Conservation (phyloP, 1,140 invertebrate species). For the Hypsibius dujardini region DNA sequence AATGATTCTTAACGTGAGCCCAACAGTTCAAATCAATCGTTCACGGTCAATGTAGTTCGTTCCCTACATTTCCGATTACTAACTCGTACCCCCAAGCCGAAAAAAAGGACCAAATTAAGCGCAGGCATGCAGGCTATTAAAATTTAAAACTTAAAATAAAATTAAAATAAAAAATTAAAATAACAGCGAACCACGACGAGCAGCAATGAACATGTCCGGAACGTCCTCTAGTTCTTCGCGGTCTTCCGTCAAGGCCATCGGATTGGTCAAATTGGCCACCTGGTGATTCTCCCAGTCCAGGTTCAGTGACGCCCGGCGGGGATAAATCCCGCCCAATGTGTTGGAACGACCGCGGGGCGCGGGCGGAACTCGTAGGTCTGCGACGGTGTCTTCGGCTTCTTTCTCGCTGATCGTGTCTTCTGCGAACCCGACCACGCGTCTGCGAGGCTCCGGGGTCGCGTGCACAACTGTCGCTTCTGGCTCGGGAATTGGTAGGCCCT, state of each 20-base stretch:
- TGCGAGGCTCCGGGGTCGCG: too few relatives aligned
- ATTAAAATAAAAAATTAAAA: neutral
- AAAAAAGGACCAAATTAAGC: too few relatives aligned
- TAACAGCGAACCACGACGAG: conserved; percentile 2
- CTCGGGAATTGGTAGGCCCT: too few relatives aligned
- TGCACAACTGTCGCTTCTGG: too few relatives aligned
- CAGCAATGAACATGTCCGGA: neutral
- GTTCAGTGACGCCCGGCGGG: neutral
- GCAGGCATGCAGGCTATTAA: too few relatives aligned
- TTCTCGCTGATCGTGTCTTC: neutral
- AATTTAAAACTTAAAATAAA: neutral
- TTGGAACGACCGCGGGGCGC: neutral
- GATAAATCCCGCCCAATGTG: neutral
- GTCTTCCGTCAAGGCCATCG: neutral
- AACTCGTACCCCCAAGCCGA: too few relatives aligned
- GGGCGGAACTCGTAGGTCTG: neutral
- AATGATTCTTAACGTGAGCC: too few relatives aligned
- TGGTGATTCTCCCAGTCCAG: neutral
- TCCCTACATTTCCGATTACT: too few relatives aligned
- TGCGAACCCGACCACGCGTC: neutral
- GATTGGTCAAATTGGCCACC: neutral
- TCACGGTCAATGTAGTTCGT: too few relatives aligned
- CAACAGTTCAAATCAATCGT: too few relatives aligned
- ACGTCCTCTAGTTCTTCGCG: neutral
- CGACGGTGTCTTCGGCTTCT: neutral